Evolutionary conservation across 2,888 invertebrate genomes (phyloP), one percentile per base, ranked within the genome.

Genomic region (Tricholauxania praeusta): DNA sequence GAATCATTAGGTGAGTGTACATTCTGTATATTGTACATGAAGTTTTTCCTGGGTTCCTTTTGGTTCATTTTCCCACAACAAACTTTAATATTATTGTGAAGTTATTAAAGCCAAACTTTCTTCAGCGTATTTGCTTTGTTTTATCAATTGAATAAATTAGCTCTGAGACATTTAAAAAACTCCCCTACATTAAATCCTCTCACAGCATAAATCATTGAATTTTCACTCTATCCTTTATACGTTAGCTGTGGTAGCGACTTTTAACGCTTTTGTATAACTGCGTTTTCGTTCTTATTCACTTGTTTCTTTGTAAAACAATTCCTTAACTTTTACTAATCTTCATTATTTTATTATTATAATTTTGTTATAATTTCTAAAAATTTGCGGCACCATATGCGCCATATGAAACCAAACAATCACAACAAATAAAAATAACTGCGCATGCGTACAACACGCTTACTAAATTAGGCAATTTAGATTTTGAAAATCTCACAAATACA

Each of bases 401-500:
- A 39, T 39, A 39, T 39, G 8, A 39, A 39, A 39, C 39, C 52
- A 67, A 22, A 52, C 19, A 67, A 53, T 52, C 52, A 52, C 52
- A 52, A 15, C 52, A 15, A 53, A 39, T 10, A 39, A 39, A 39
- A 32, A 15, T 39, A 51, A 71, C 75, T 75, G 72, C 72, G 55
- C 64, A 66, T 66, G 69, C 72, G 67, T 57, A 19, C 66, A 69
- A 68, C 71, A 39, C 39, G 39, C 39, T 72, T 68, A 72, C 52
- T 55, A 52, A 64, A 68, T 48, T 55, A 81, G 81, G 80, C 74
- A 82, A 84, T 79, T 81, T 85, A 80, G 84, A 83, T 81, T 89
- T 89, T 70, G 89, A 91, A 82, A 90, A 90, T 78, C 78, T 83
- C 59, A 81, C 81, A 77, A 78, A 82, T 76, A 91, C 91, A 85